Base-by-base conservation (phyloP, 2,888 invertebrate genomes). In the Pecten maximus region DNA sequence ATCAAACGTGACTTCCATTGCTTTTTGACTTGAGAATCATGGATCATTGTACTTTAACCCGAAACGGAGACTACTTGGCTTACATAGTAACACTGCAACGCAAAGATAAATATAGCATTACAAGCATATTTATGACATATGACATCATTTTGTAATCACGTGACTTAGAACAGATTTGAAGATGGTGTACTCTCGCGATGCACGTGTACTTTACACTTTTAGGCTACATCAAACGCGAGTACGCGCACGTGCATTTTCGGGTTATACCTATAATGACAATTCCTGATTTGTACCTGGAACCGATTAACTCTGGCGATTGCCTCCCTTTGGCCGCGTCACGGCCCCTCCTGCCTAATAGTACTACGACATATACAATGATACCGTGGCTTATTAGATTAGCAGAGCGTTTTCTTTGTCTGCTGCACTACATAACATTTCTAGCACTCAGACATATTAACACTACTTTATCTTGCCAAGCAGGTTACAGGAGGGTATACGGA, bases 361-460 rank as follows among this genome's bases (percentile, higher is more conserved):
- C 35, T 8, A 35, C 60, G 23, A 60, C 19, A n/a, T 16, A 23
- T 23, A 74, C 74, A 74, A 74, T 74, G 28, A 74, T 74, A 28
- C 54, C 2, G 54, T 54, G 8, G n/a, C 54, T 54, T 54, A 54
- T 54, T 54, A 54, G 54, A 54, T 54, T 54, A 54, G 35, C 74
- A 28, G 28, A 28, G 35, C 0, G 8, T 28, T 74, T 35, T 12
- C 23, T 54, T 54, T 74, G 74, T 74, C 74, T 74, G 74, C 12
- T 74, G 74, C 74, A 74, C 74, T 35, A 10, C 35, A 74, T 74
- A 74, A 35, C 74, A 74, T 74, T 23, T 74, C 35, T 74, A 74
- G 74, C 74, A 35, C 74, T 74, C 74, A 74, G 74, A 74, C 74
- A 74, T 23, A 74, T 74, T 74, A 74, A 10, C 74, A 74, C 74